Evolutionary conservation across 2,113 vertebrate species (phyloP), one percentile per base, ranked within the genome.

Genomic region (Diadophis punctatus): DNA sequence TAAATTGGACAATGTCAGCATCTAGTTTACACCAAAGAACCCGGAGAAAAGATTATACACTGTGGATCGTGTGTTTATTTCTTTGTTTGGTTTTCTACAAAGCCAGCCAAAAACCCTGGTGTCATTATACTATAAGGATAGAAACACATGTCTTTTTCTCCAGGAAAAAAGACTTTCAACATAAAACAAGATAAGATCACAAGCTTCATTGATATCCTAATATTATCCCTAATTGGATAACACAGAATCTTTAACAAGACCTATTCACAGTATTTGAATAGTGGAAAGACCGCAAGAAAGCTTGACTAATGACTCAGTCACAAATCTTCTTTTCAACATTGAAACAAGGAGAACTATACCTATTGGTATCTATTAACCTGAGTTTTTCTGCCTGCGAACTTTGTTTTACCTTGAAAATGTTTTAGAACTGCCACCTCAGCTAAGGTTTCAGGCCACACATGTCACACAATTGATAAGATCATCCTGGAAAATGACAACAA

Each of bases 131-230:
- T 16, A 22, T 80, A 39, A 14, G n/a, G 63, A 39, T 14, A 80
- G n/a, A 84, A 90, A 53, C 39, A 46, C 3, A 11, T 27, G 51
- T 11, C 74, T 80, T 53, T 25, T 39, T 43, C n/a, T 74, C 60
- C 58, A 90, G 9, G 49, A 52, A 10, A 52, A 53, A 23, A 90
- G 80, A 30, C 6, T 34, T 85, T 90, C 68, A 20, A 43, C 11
- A 55, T 85, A 18, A 51, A 90, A 53, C 8, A 68, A 80, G 27
- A 58, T 30, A 2, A 58, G 80, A 91, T 58, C 16, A 60, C n/a
- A 60, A 60, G 53, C 12, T 87, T 92, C 89, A 86, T 16, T 94
- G 39, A 90, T 90, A 12, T 80, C 93, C 87, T 23, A 80, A 39
- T n/a, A 87, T 86, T 2, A 92, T 92, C 8, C 8, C 18, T 90